Base-by-base conservation (phyloP, 2,888 invertebrate genomes). In the Napeogenes inachia region DNA sequence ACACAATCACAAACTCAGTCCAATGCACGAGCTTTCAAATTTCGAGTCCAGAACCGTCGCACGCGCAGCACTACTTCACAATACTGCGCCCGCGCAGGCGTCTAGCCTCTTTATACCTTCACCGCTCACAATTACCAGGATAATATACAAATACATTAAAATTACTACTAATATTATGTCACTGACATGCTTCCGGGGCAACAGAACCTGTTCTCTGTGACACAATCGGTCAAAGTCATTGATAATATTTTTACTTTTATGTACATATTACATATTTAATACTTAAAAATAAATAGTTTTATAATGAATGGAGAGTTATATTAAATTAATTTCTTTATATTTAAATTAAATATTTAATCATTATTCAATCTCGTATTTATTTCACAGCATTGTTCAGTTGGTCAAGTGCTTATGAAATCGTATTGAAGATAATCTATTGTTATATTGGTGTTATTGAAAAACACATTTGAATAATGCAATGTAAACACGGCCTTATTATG, bases 31-130 rank as follows among this genome's bases (percentile, higher is more conserved):
- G 50, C 50, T 61, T 61, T 65, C 35, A 50, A 55, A 38, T 58
- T 54, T 45, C 5, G 38, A 46, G 45, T 72, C 73, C 69, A 69
- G 71, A 69, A 69, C 68, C 73, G 77, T 72, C 73, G 74, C 73
- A 71, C 75, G 73, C 79, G 62, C 67, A 65, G 59, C 60, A 68
- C 71, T 60, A 64, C 63, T 68, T 61, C 67, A 75, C 79, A 80
- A 85, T 82, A 78, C 85, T 78, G 80, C 85, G 86, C 75, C 72
- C 82, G 86, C 88, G 86, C 79, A 72, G 62, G 62, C 61, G 56
- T 71, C 72, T 63, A 73, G 74, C 71, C 78, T 78, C 84, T 89
- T 86, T 89, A 89, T 89, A 88, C 78, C 75, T 68, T 66, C 54
- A 63, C 68, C 70, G 68, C 68, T 66, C 71, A 63, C 63, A 59